These are phyloP conservation scores for Acanthopleura granulata DNA, from an alignment of 2,888 invertebrate genomes.

Conservation along the genomic window DNA sequence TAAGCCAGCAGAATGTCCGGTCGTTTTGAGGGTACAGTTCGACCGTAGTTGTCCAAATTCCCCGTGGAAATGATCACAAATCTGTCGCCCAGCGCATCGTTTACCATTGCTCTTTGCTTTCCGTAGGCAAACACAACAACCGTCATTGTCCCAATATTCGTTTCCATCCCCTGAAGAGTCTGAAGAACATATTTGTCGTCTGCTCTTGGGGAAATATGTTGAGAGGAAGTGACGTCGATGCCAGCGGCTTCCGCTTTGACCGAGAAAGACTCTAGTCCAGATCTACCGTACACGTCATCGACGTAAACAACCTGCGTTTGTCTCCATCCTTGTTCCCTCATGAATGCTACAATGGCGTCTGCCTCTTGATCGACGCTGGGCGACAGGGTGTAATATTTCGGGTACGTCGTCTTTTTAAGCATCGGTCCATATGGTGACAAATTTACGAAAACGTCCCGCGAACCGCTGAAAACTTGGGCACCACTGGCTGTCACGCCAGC, in stretches of 20 bases:
- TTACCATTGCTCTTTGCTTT: background rate
- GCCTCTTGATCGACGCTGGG: background rate
- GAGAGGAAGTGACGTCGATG: background rate
- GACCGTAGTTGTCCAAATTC: background rate
- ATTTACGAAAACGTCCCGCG: background rate
- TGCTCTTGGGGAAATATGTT: background rate
- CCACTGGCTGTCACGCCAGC: background rate
- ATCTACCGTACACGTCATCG: background rate
- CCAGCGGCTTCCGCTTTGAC: background rate
- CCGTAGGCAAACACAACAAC: slow-evolving; percentile 4
- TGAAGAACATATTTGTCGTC: background rate
- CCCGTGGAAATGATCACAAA: background rate
- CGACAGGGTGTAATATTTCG: background rate
- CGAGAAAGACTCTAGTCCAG: background rate
- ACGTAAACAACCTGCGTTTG: background rate
- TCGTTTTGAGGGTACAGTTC: background rate
- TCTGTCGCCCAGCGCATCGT: background rate
- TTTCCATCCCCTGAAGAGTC: background rate
- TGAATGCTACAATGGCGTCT: background rate
- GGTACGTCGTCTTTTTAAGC: background rate
- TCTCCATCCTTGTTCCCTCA: background rate
- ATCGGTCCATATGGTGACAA: background rate
- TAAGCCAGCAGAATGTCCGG: too few relatives aligned
- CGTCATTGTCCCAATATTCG: background rate
- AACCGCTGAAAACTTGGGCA: background rate